A percentile compares a stretch with the other conserved stretches of the same genome.
phyloP scores from a whole-genome alignment of 2,888 invertebrate species.

The Ditylenchus weischeri region DNA sequence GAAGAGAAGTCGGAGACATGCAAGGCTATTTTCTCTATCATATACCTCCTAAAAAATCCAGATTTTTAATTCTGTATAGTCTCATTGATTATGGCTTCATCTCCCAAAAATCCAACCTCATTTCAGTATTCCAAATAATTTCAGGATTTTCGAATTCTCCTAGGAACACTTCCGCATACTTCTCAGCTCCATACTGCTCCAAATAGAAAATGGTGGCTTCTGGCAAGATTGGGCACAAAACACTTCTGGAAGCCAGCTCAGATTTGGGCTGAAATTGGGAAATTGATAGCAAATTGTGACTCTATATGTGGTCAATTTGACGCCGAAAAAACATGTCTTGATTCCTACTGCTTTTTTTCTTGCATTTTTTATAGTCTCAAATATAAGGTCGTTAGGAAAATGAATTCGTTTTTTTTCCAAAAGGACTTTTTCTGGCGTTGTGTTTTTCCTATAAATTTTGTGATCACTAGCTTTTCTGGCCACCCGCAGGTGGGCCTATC shows the following conservation, averaged over 20 bases:
- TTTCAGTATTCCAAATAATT: conserved; percentile 96
- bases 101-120: conserved; percentile 68
- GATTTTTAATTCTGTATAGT: background rate
- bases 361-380: too few relatives aligned
- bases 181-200: conserved; percentile 94
- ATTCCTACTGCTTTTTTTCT: too few relatives aligned
- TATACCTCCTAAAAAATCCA: conserved; percentile 69
- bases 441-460: too few relatives aligned
- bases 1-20: conserved; percentile 97
- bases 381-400: too few relatives aligned
- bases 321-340: too few relatives aligned
- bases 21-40: conserved; percentile 93
- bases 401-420: too few relatives aligned
- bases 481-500: too few relatives aligned
- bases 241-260: conserved; percentile 78
- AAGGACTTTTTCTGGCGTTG: too few relatives aligned
- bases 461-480: too few relatives aligned
- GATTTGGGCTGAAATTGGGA: conserved; percentile 38
- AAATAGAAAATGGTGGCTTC: conserved; percentile 99
- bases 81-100: background rate
- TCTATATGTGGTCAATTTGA: too few relatives aligned
- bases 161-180: conserved; percentile 84
- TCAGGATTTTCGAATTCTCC: conserved; percentile 99
- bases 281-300: background rate
- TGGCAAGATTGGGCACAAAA: conserved; percentile 86